Base-by-base conservation (phyloP, 2,888 invertebrate species). In the Paralinhomoeus sp. region DNA sequence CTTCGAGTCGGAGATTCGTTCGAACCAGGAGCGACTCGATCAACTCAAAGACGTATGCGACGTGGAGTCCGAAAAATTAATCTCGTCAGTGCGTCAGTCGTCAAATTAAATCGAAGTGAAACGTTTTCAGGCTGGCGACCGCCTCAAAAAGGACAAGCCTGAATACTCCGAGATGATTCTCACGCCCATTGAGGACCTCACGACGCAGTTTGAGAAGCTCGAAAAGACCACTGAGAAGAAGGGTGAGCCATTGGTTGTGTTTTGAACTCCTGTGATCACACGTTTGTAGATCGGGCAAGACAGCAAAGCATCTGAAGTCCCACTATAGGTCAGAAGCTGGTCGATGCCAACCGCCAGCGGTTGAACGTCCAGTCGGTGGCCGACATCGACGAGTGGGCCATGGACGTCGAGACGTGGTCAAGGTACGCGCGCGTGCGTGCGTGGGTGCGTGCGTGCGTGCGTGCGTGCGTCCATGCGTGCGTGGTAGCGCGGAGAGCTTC, bases 1-100 rank as follows among this genome's bases (percentile, higher is more conserved):
- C 0, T 99, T 97, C 67, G 93, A 93, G 66, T 87, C 91, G 0
- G 99, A 99, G 69, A 87, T 99, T 52, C 85, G 82, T 12, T 85
- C 97, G 41, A 99, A 99, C 57, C 68, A 68, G 48, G 54, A 57
- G 39, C 53, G 59, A 40, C 51, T 59, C 12, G 54, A 59, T n/a
- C 55, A 58, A 39, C 50, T 59, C 43, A 52, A 54, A 18, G 55
- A 20, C 21, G 37, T 37, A 36, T 7, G 15, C 5, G 20, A 17
- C 13, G 7, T 39, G 12, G 15, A n/a, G 7, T 13, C 7, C 7
- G n/a, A n/a, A n/a, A n/a, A n/a, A 39, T 13, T 17, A 39, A 39
- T 39, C n/a, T 39, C 20, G n/a, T 39, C 12, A 9, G 17, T 36
- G 7, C 9, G 23, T n/a, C 12, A 18, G n/a, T 41, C 27, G 7